Evolutionary conservation across 2,888 invertebrate genomes (phyloP), one percentile per base, ranked within the genome.

Genomic region (Nowickia ferox): DNA sequence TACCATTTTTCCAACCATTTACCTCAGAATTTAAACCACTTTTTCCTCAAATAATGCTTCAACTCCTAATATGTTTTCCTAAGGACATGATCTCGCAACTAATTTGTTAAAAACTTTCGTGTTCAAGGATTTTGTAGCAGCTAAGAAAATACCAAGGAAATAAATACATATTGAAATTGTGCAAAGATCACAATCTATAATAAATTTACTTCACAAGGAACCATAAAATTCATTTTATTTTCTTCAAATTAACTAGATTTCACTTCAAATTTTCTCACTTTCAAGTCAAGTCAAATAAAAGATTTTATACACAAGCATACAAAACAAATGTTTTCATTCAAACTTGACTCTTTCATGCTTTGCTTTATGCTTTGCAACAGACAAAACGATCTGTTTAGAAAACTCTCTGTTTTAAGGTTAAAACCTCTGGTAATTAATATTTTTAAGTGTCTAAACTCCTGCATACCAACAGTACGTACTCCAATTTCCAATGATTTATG

Each of bases 401-500:
- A 19, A 61, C 59, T 48, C 68, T 81, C 71, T 79, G 63, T 74
- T 79, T 86, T 80, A 83, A 86, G 86, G 83, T 86, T 80, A 76
- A 75, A 76, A 79, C 86, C 86, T 46, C 75, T 55, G 17, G 75
- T 83, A 86, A 86, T 83, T 86, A 83, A 86, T 86, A 83, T 86
- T 83, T 86, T 76, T 55, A 71, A 57, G 74, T 85, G 81, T 77
- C 75, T 81, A 61, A 68, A 81, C 72, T 81, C 72, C 72, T 66
- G 76, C 74, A 83, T 83, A 72, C 83, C 83, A 74, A 78, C 3
- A 83, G 51, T 66, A 78, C 83, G 83, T 86, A 86, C 83, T 86
- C 83, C 86, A 86, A 86, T 83, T 86, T 76, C 76, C 15, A 71
- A 83, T 83, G 86, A 86, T 86, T 86, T 86, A 86, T 86, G 86